Conservation (phyloP, 2,113 vertebrate genomes). For the Empidonax alnorum region DNA sequence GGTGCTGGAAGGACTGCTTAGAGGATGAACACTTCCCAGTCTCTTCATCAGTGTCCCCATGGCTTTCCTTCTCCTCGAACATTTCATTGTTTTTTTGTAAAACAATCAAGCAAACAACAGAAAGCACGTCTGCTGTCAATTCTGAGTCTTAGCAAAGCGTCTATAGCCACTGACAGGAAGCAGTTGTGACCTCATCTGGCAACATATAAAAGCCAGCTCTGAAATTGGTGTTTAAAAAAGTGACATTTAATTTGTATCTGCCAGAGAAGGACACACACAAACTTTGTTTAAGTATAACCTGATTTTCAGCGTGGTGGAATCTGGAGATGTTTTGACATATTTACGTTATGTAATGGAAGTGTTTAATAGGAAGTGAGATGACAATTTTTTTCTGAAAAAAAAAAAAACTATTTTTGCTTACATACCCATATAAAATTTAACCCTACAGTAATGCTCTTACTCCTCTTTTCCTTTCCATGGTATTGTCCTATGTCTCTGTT, state of each 20-base stretch:
- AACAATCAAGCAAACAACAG: neutral
- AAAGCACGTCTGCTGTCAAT: neutral
- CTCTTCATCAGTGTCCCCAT: neutral
- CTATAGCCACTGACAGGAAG: neutral
- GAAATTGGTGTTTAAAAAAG: slow-evolving; percentile 9
- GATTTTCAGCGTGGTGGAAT: slow-evolving; percentile 40
- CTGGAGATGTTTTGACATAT: slow-evolving; percentile 43
- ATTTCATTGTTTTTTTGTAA: neutral
- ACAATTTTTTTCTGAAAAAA: neutral
- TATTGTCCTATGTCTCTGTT: slow-evolving; percentile 2
- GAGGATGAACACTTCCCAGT: neutral
- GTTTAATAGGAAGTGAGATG: slow-evolving; percentile 25
- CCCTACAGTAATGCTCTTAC: neutral
- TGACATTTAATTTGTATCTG: slow-evolving; percentile 14
- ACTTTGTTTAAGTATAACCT: slow-evolving; percentile 22
- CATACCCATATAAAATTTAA: neutral
- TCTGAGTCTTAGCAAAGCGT: neutral
- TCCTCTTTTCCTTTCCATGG: slow-evolving; percentile 18
- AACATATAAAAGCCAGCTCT: neutral
- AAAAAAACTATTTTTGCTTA: neutral
- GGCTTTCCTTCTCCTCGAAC: neutral
- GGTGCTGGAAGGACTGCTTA: neutral
- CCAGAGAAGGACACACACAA: slow-evolving; percentile 36
- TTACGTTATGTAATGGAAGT: slow-evolving; percentile 51
- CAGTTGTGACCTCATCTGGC: slow-evolving; percentile 26